phyloP scores from a whole-genome alignment of 2,797 vertebrate species.

The Perodicticus potto region DNA sequence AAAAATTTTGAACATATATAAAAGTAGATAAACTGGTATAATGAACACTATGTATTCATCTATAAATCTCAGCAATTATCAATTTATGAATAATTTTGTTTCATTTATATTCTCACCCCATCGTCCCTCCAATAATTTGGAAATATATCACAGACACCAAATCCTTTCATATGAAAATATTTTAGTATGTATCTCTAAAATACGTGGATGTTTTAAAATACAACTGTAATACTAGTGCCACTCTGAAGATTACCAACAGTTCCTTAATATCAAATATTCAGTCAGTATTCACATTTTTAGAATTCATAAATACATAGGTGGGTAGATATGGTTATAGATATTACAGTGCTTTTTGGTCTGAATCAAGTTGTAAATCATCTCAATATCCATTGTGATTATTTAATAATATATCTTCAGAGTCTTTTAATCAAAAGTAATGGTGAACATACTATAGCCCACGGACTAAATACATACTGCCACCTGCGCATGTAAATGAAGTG shows the following conservation, averaged over 20 bases:
- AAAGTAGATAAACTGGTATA: background rate
- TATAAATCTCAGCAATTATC: background rate
- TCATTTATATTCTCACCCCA: background rate
- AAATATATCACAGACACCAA: background rate
- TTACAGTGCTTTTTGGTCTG: background rate
- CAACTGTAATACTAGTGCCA: background rate
- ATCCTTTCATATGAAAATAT: constrained; percentile 45
- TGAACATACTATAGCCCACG: background rate
- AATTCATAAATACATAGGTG: background rate
- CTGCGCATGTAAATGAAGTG: background rate
- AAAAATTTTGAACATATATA: background rate
- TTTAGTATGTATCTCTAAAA: constrained; percentile 33
- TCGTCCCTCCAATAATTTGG: background rate
- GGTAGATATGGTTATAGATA: background rate
- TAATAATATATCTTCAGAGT: background rate
- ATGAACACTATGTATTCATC: background rate
- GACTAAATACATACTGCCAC: background rate
- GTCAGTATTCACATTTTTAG: background rate
- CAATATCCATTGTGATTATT: background rate
- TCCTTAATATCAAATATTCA: constrained; percentile 18
- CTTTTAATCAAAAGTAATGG: background rate
- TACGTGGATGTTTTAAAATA: background rate
- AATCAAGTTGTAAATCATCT: constrained; percentile 41
- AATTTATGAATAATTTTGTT: background rate
- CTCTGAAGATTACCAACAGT: background rate